These are phyloP conservation scores for Poeciliopsis turrubarensis DNA, from an alignment of 2,113 vertebrate genomes.

Conservation along the genomic window DNA sequence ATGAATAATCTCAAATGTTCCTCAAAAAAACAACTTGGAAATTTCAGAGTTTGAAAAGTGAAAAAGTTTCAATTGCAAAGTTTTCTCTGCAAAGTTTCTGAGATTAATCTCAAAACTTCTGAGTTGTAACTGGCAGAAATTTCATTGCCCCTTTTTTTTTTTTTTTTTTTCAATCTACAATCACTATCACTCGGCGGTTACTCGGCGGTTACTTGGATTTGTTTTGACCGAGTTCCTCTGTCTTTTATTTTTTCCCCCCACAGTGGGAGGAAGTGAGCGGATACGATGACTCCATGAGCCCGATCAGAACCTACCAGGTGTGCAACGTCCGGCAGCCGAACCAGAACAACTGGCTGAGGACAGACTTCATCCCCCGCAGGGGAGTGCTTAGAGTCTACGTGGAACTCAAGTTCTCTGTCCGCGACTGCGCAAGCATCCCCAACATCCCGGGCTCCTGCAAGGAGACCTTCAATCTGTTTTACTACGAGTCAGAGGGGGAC, in stretches of 20 bases:
- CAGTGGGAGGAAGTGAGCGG: slow-evolving; percentile 99
- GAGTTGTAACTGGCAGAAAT: too few species aligned
- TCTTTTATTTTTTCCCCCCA: slow-evolving; percentile 26
- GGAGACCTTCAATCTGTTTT: slow-evolving; percentile 99
- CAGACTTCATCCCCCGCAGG: slow-evolving; percentile 90
- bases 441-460: slow-evolving; percentile 99
- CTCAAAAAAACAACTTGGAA: too few species aligned
- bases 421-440: slow-evolving; percentile 97
- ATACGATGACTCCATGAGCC: slow-evolving; percentile 96
- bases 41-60: too few species aligned
- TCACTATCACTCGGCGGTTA: neutral
- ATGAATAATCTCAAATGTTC: too few species aligned
- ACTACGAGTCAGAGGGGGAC: slow-evolving; percentile 93
- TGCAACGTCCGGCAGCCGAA: slow-evolving; percentile 91
- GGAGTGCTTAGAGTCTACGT: slow-evolving; percentile 94
- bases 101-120: too few species aligned
- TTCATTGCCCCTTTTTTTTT: too few species aligned
- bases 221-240: neutral
- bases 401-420: slow-evolving; percentile 97
- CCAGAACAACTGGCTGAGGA: slow-evolving; percentile 99
- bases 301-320: slow-evolving; percentile 99
- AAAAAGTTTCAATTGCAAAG: too few species aligned
- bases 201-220: neutral
- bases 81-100: too few species aligned
- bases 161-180: too few species aligned